Evolutionary conservation across 1,140 invertebrate genomes (phyloP), one percentile per base, ranked within the genome.

Genomic region (Cheumatopsyche charites): DNA sequence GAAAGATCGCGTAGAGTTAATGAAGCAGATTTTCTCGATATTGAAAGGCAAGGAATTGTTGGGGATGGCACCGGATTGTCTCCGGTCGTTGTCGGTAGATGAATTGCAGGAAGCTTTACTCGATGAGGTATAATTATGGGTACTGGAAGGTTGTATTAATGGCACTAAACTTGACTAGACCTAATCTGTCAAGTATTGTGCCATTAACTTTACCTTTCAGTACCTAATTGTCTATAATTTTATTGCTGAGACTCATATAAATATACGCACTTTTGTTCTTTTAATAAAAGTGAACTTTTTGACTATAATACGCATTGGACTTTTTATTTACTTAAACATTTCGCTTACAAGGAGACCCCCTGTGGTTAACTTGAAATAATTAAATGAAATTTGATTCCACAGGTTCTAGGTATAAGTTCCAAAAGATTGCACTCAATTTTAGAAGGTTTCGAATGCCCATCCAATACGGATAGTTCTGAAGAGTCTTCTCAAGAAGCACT

Each of bases 1-100:
- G 1, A 86, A 88, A 61, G 88, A 90, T 74, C 79, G 88, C 45
- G 83, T 90, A 0, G 88, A 87, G 75, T 76, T 90, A 49, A 87
- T 89, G 79, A 87, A 88, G 66, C 87, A 89, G 80, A 85, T 89
- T 9, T 87, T 89, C 78, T 86, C 85, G 21, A 83, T 86, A 0
- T 78, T 90, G 0, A 89, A 88, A 77, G 82, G 83, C 0, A 88
- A 87, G 74, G 88, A 89, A 58, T 82, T 90, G 5, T 83, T 86
- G 74, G 82, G 85, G 6, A 85, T 89, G 79, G 85, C 87, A 1
- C 88, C 88, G 0, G 84, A 86, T 23, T 88, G 86, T 71, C 82
- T 89, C 11, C 82, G 84, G 70, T 80, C 86, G 78, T 77, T 87
- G 41, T 82, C 82, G 45, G 79, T 86, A 70, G 86, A 87, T 74